Conservation (phyloP, 2,113 vertebrate genomes). For the Isichthys henryi region DNA sequence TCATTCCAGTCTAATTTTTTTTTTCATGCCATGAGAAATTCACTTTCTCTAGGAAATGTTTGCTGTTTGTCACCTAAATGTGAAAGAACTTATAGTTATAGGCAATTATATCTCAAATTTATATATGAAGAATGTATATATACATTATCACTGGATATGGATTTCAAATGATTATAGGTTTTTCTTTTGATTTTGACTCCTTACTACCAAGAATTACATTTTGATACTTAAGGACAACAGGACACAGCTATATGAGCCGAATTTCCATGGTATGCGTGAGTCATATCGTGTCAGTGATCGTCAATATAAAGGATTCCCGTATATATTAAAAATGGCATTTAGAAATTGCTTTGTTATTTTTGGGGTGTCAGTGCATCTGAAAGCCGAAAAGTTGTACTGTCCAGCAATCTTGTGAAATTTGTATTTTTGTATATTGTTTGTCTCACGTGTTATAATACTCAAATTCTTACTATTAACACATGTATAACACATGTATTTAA, state of each 20-base stretch:
- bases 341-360: neutral
- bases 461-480: neutral
- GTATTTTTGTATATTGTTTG: conserved; percentile 9
- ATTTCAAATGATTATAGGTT: neutral
- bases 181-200: neutral
- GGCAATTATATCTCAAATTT: neutral
- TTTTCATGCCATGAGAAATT: neutral
- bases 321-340: neutral
- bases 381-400: neutral
- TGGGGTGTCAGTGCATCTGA: neutral
- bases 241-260: neutral
- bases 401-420: neutral
- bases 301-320: neutral
- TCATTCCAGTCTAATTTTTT: neutral
- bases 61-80: neutral
- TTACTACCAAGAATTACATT: neutral
- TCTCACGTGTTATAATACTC: neutral
- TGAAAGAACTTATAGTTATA: neutral
- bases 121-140: neutral
- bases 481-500: conserved; percentile 15
- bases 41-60: neutral
- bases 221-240: neutral
- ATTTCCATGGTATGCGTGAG: neutral
- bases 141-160: neutral
- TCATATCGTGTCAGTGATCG: neutral